Percentiles rank a stretch among this genome's conserved stretches.
Evolutionary conservation across 1,140 invertebrate genomes (phyloP).

Genomic region (Dinoponera quadriceps): DNA sequence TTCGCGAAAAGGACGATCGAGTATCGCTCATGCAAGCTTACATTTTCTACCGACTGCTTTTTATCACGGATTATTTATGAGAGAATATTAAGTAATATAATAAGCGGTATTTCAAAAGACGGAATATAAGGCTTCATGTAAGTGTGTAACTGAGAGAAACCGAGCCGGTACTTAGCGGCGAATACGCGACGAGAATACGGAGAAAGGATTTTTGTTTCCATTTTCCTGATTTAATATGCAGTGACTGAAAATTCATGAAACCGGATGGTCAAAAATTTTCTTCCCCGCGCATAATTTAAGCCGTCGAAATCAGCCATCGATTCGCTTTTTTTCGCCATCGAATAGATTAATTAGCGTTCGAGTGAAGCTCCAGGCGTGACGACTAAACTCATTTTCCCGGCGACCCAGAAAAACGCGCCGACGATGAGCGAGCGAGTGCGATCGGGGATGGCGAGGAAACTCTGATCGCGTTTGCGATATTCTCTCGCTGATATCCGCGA

Average conservation of each 20-base stretch:
- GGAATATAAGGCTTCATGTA: neutral
- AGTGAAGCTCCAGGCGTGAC: constrained; percentile 33
- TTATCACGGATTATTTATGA: neutral
- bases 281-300: constrained; percentile 53
- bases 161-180: constrained; percentile 10
- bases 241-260: constrained; percentile 51
- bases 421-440: too few species aligned
- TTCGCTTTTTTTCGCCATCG: constrained; percentile 42
- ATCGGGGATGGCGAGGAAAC: neutral
- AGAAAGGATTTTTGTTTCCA: constrained; percentile 20
- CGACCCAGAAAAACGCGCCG: constrained; percentile 25
- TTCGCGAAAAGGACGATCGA: constrained; percentile 1
- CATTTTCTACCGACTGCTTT: neutral
- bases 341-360: constrained; percentile 46
- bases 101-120: neutral
- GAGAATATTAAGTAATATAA: neutral
- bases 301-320: constrained; percentile 48
- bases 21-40: neutral
- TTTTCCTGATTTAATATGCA: constrained; percentile 38
- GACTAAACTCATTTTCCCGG: constrained; percentile 50
- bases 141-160: neutral
- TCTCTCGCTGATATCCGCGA: constrained; percentile 27
- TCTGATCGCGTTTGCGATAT: constrained; percentile 3
- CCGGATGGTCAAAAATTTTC: constrained; percentile 38
- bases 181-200: constrained; percentile 17